Conservation (phyloP, 2,113 vertebrate species). For the Toxotes jaculatrix region DNA sequence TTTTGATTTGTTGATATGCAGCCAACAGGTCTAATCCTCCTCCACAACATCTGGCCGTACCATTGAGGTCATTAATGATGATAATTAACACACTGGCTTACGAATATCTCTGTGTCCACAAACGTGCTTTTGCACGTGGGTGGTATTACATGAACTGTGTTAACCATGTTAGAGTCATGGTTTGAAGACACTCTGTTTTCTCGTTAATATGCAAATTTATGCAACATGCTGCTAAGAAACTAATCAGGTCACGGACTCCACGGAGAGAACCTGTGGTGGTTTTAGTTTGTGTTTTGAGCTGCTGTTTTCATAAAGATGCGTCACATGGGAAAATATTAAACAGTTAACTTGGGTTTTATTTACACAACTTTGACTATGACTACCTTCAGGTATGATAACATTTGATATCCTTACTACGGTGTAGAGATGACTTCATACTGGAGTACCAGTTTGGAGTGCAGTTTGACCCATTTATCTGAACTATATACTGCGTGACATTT, state of each 20-base stretch:
- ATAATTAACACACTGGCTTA: neutral
- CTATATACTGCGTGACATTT: too few species aligned
- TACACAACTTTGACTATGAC: neutral
- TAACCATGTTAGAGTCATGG: neutral
- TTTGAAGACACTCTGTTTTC: neutral
- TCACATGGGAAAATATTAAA: neutral
- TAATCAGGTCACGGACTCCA: constrained; percentile 17
- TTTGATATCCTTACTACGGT: neutral
- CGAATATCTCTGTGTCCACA: neutral
- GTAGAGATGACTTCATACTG: too few species aligned
- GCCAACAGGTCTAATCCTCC: neutral
- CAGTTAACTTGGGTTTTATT: neutral
- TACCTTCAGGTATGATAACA: neutral
- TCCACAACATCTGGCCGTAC: neutral
- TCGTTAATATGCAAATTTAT: neutral
- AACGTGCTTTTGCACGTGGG: neutral
- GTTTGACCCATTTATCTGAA: neutral
- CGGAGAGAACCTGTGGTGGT: neutral
- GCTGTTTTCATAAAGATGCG: neutral
- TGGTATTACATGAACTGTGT: neutral
- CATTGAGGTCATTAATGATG: neutral
- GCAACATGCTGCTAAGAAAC: neutral
- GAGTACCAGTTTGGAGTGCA: too few species aligned
- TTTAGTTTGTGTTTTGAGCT: constrained; percentile 8
- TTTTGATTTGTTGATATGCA: neutral